These are phyloP conservation scores for Hyalella azteca DNA, from an alignment of 2,888 invertebrate species.

Conservation along the genomic window DNA sequence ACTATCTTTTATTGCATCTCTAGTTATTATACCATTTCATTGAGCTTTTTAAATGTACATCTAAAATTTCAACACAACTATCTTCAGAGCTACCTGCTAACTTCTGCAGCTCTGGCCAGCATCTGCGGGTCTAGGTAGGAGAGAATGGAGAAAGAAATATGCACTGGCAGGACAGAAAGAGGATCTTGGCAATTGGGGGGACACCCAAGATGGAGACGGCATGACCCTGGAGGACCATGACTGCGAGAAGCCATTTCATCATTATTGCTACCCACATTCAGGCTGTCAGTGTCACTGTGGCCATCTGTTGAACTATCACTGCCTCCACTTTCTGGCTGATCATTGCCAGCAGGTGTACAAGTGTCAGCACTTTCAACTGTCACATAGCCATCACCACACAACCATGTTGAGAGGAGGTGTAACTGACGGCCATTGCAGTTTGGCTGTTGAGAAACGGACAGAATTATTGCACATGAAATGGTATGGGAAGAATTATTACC, in stretches of 20 bases:
- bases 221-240: constrained; percentile 42
- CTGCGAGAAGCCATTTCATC: background rate
- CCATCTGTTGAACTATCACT: background rate
- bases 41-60: too few species aligned
- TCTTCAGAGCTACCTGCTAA: constrained; percentile 59
- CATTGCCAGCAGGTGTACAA: background rate
- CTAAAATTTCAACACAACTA: too few species aligned
- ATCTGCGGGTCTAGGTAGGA: constrained; percentile 64
- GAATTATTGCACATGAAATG: too few species aligned
- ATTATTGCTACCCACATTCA: background rate
- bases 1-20: too few species aligned
- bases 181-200: constrained; percentile 65
- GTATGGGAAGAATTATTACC: too few species aligned
- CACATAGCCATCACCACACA: constrained; percentile 29
- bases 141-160: constrained; percentile 63
- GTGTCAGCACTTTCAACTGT: background rate
- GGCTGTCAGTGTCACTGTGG: background rate
- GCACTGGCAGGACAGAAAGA: constrained; percentile 63
- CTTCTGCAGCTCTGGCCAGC: constrained; percentile 58
- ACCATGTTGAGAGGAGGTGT: constrained; percentile 39
- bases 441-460: constrained; percentile 60
- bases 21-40: too few species aligned
- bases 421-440: constrained; percentile 60
- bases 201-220: constrained; percentile 63
- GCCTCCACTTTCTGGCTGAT: background rate